Conservation (phyloP, 1,140 invertebrate genomes). For the Venustaconcha ellipsiformis region DNA sequence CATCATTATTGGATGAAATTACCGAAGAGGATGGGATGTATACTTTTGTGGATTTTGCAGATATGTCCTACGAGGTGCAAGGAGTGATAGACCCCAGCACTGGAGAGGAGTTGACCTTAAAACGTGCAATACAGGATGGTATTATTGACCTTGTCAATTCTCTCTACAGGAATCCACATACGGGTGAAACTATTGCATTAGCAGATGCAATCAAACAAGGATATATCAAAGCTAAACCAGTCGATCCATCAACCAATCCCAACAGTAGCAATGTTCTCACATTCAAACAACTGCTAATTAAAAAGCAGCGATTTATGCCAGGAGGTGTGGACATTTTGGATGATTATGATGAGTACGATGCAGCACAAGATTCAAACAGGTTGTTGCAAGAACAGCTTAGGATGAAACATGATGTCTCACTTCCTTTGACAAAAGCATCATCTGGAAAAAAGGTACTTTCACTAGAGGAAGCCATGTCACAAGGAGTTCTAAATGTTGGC, state of each 20-base stretch:
- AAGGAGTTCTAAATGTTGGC: slow-evolving; percentile 75
- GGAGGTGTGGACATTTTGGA: slow-evolving; percentile 84
- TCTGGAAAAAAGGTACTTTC: slow-evolving; percentile 74
- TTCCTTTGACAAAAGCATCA: slow-evolving; percentile 17
- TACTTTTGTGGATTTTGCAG: slow-evolving; percentile 56
- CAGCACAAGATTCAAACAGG: slow-evolving; percentile 70
- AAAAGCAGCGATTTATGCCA: slow-evolving; percentile 51
- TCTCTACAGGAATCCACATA: slow-evolving; percentile 57
- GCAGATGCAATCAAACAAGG: slow-evolving; percentile 72
- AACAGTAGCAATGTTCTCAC: slow-evolving; percentile 82
- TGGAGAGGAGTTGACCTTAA: slow-evolving; percentile 59
- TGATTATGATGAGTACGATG: slow-evolving; percentile 73
- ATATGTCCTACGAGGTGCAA: slow-evolving; percentile 48
- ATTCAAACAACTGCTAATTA: slow-evolving; percentile 58
- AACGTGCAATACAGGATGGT: slow-evolving; percentile 57
- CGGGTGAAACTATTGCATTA: slow-evolving; percentile 67
- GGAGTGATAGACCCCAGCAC: slow-evolving; percentile 59
- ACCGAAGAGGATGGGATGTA: slow-evolving; percentile 41
- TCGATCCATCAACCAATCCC: slow-evolving; percentile 50
- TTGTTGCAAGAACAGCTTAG: slow-evolving; percentile 17
- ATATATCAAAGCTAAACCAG: slow-evolving; percentile 69
- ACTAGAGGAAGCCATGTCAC: slow-evolving; percentile 83
- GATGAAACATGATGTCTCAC: slow-evolving; percentile 33
- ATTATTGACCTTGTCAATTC: slow-evolving; percentile 59
- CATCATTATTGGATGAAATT: slow-evolving; percentile 37